phyloP scores from a whole-genome alignment of 2,113 vertebrate species.

The Gallinago paraguaiae region DNA sequence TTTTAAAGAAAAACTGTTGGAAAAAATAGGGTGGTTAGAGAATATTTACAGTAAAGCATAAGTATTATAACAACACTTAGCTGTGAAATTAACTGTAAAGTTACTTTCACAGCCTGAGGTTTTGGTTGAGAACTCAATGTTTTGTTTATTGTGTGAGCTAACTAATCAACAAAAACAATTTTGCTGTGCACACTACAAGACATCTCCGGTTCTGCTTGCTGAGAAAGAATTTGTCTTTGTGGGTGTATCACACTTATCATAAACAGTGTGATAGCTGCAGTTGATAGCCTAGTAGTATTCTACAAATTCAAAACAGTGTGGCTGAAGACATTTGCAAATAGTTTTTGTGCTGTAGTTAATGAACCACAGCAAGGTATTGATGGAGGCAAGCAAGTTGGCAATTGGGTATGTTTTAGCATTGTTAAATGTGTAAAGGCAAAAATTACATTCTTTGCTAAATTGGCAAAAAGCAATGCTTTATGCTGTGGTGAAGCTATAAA shows the following conservation, averaged over 20 bases:
- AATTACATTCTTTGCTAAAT: neutral
- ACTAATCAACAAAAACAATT: neutral
- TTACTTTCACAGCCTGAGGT: neutral
- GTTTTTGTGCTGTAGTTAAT: conserved; percentile 6
- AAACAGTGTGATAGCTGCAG: neutral
- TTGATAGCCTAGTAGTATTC: neutral
- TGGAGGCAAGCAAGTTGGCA: neutral
- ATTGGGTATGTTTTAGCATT: neutral
- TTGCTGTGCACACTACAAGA: neutral
- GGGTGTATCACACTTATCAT: neutral
- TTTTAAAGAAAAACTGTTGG: neutral
- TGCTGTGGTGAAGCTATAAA: neutral
- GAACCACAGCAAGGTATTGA: neutral
- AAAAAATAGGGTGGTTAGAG: neutral
- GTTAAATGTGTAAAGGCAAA: neutral
- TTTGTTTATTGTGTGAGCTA: neutral
- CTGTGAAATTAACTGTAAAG: neutral
- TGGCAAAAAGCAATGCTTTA: neutral
- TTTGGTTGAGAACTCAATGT: neutral
- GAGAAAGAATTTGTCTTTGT: conserved; percentile 27
- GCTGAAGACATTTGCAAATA: neutral
- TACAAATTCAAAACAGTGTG: neutral
- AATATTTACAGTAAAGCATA: neutral
- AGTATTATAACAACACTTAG: neutral
- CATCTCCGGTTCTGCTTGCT: neutral